Evolutionary conservation across 2,113 vertebrate genomes (phyloP), one percentile per base, ranked within the genome.

Genomic region (Trinectes maculatus): DNA sequence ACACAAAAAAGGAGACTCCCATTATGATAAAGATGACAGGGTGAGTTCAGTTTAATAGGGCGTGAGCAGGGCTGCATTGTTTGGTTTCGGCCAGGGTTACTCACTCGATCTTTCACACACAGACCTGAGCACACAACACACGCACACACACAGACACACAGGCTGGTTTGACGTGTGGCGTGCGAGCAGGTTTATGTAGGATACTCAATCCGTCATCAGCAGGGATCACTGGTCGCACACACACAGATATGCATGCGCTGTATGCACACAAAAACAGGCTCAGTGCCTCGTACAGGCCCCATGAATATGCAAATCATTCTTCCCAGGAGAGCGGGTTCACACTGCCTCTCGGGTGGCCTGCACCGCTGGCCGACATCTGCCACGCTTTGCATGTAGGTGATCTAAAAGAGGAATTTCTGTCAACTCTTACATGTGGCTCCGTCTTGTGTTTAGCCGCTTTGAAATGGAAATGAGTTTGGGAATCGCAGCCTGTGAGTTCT

Each of bases 391-490:
- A 48, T 65, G 47, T 39, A 59, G 55, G 56, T 71, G 46, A 86
- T 79, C 74, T 71, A 74, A 66, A 77, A 64, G 52, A 77, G 81
- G 75, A 80, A 75, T 76, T 75, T 74, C 61, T 73, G 13, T 79
- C 22, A 82, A 84, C 34, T 22, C 47, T n/a, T 52, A 61, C 18
- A 36, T 0, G 7, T 6, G 40, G 24, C 7, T 31, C 69, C 72
- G 21, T 26, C 47, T 75, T 61, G 57, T 28, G 36, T 55, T 68
- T 19, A 51, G 53, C 13, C 61, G 22, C 25, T 67, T 49, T 48
- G 42, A 65, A 48, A 49, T 33, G 39, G 54, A 74, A 82, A 69
- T 69, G 67, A 65, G 61, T 46, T 62, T 34, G 33, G 33, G 33
- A 34, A 9, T 66, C 44, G 62, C 29, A 44, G 29, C 52, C 1